Percentiles rank a stretch among this genome's conserved stretches.
phyloP scores from a whole-genome alignment of 2,113 vertebrate genomes.

The Emydura subglobosa region DNA sequence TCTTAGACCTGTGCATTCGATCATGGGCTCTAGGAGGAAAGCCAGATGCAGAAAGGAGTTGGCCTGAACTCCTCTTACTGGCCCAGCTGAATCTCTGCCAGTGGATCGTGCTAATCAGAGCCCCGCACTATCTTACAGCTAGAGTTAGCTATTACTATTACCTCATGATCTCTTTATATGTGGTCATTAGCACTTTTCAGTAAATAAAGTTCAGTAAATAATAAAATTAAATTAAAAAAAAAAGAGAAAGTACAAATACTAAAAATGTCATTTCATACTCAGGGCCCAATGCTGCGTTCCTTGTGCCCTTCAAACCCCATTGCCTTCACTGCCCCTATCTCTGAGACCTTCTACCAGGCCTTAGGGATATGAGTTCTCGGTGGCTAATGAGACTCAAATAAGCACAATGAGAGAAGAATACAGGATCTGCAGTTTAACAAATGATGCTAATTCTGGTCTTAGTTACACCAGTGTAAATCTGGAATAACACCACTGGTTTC shows the following conservation, averaged over 20 bases:
- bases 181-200: background rate
- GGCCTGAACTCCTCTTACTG: background rate
- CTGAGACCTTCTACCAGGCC: slow-evolving; percentile 44
- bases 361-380: slow-evolving; percentile 60
- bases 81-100: accelerated
- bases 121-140: background rate
- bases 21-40: background rate
- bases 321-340: slow-evolving; percentile 21
- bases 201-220: background rate
- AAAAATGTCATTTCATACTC: background rate
- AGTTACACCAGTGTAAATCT: slow-evolving; percentile 60
- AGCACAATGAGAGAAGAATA: slow-evolving; percentile 60
- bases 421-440: slow-evolving; percentile 65
- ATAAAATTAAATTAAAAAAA: background rate
- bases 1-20: background rate
- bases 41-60: background rate
- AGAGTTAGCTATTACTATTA: background rate
- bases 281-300: background rate
- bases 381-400: slow-evolving; percentile 71
- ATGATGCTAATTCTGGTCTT: slow-evolving; percentile 65
- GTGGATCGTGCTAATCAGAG: background rate
- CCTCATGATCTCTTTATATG: background rate
- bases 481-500: slow-evolving; percentile 36
- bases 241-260: background rate
- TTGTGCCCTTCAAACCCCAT: slow-evolving; percentile 36